Base-by-base conservation (phyloP, 1,140 invertebrate species). In the Heliothis subflexa region DNA sequence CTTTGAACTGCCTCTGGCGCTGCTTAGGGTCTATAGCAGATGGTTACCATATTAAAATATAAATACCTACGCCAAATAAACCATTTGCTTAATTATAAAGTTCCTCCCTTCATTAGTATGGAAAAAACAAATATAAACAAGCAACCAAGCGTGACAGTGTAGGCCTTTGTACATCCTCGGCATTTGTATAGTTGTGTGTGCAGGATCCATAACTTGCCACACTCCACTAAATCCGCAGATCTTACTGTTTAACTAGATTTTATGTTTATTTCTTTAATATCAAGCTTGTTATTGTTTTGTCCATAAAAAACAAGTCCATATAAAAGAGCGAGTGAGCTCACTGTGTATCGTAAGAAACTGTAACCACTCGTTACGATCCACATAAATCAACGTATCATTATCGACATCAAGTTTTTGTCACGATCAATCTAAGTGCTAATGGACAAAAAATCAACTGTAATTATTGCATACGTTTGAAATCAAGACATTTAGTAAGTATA, bases 301-400 rank as follows among this genome's bases (percentile, higher is more conserved):
- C 7, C 33, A 40, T 40, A 28, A 61, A 59, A 70, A 70, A 49
- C 66, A 49, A 25, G 47, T 70, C 66, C 21, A 70, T 21, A 28
- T 70, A 28, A 3, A 47, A 71, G 10, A 61, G 3, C n/a, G 25
- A 28, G 47, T 52, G 66, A 70, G 21, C 47, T 52, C 66, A 70
- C 40, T 9, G 33, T 2, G 28, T 14, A 7, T 47, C 16, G 62
- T 16, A 21, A 47, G 40, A 47, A 66, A 16, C 33, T 16, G 62
- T 66, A 66, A 47, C 40, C 18, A 66, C 12, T 50, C 1, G 40
- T 21, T 21, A 50, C 45, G 4, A 52, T 52, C 66, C 13, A 70
- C 47, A 75, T 40, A 64, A 75, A 75, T 75, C 57, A 75, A 75
- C 59, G 47, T 62, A 62, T 52, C 59, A 75, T 33, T 75, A 52